Evolutionary conservation across 2,888 invertebrate species (phyloP).

Genomic region (Drosophila bunnanda): DNA sequence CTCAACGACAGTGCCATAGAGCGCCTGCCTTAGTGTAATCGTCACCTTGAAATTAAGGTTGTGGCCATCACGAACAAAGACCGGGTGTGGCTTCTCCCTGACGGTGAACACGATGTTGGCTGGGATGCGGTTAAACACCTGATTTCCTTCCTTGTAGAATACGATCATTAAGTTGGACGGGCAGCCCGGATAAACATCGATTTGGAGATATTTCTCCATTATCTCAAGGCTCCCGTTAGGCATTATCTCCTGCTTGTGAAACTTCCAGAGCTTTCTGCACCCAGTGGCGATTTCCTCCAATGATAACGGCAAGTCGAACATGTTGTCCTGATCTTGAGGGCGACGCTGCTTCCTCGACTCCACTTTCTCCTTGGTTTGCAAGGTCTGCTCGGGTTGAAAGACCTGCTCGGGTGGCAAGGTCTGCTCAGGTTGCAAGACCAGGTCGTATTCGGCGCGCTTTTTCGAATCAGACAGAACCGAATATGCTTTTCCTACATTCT

Average conservation of each 20-base stretch:
- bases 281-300: not conserved
- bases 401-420: not conserved
- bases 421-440: not conserved
- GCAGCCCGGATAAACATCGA: constrained; percentile 98
- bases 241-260: not conserved
- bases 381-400: not conserved
- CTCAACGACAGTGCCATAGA: not conserved
- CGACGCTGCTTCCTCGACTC: not conserved
- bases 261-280: not conserved
- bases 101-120: constrained; percentile 98
- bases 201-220: constrained; percentile 86
- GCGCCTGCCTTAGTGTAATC: not conserved
- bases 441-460: not conserved
- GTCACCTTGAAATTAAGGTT: not conserved
- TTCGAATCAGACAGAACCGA: not conserved
- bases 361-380: not conserved
- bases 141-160: constrained; percentile 97
- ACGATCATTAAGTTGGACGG: constrained; percentile 98
- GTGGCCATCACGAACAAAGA: not conserved
- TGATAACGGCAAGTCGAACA: rapidly evolving
- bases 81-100: not conserved
- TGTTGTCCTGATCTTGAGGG: not conserved
- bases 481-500: not conserved
- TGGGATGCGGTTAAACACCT: constrained; percentile 88
- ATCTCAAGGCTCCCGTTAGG: not conserved